These are phyloP conservation scores for Gadus chalcogrammus DNA, from an alignment of 2,113 vertebrate species.

Conservation along the genomic window DNA sequence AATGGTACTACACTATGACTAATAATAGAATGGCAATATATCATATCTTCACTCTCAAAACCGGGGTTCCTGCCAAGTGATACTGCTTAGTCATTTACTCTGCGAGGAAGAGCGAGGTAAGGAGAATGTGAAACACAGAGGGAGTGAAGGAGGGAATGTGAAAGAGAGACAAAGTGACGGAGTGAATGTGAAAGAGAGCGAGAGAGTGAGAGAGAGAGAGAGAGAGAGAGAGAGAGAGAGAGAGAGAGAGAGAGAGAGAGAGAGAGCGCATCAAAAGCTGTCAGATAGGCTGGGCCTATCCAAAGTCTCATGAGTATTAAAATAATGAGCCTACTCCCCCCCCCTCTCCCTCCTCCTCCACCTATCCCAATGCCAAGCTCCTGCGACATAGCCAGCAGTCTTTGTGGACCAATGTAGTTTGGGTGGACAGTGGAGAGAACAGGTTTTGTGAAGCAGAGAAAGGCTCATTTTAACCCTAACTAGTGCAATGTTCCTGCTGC, in stretches of 20 bases:
- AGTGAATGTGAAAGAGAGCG: conserved; percentile 11
- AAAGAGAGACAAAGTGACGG: neutral
- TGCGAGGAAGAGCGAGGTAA: no score
- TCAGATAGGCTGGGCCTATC: conserved; percentile 55
- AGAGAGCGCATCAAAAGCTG: conserved; percentile 51
- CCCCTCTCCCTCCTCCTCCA: conserved; percentile 18
- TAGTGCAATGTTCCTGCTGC: no score
- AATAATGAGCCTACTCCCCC: conserved; percentile 63
- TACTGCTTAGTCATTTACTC: neutral
- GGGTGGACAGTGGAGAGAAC: conserved; percentile 1
- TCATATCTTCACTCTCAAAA: neutral
- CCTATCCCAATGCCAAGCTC: conserved; percentile 36
- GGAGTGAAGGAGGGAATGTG: conserved; percentile 23
- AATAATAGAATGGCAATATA: no score
- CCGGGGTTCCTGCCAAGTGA: neutral
- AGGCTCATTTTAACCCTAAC: neutral
- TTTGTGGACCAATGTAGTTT: conserved; percentile 23
- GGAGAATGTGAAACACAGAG: conserved; percentile 17
- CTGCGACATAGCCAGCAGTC: conserved; percentile 17
- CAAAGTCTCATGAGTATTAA: conserved; percentile 53
- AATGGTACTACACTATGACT: no score
- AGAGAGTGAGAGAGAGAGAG: conserved; percentile 19
- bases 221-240: neutral
- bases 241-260: conserved; percentile 20
- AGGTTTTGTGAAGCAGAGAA: neutral